Conservation (phyloP, 2,797 vertebrate genomes). For the Tinamus major region DNA sequence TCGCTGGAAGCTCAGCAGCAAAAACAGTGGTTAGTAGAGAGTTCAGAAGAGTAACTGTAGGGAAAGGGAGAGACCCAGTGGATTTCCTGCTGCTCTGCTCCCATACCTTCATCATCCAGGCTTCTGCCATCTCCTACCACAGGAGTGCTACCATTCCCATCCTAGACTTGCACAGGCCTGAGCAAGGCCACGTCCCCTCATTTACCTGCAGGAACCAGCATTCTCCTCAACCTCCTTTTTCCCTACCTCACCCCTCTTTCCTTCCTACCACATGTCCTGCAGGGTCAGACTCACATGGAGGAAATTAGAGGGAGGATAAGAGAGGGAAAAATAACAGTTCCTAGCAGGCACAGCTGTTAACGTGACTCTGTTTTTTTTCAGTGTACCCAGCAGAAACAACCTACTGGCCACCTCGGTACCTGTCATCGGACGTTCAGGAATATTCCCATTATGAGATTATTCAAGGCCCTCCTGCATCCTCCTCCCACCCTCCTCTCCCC, state of each 20-base stretch:
- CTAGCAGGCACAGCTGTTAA: not conserved
- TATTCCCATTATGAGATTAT: slow-evolving; percentile 90
- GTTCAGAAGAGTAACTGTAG: not conserved
- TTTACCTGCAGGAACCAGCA: not conserved
- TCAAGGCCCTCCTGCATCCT: slow-evolving; percentile 79
- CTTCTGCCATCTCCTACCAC: not conserved
- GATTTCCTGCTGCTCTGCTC: not conserved
- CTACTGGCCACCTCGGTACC: slow-evolving; percentile 79
- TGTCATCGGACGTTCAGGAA: slow-evolving; percentile 83
- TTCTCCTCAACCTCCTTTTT: not conserved
- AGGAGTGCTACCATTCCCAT: too few relatives aligned
- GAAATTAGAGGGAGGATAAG: not conserved
- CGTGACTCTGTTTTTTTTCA: slow-evolving; percentile 63
- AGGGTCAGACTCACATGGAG: not conserved
- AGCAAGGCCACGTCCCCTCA: not conserved
- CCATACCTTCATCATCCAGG: not conserved
- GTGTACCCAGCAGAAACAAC: slow-evolving; percentile 75
- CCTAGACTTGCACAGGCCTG: not conserved
- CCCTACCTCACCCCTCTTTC: accelerated
- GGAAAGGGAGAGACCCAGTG: not conserved
- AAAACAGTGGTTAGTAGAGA: not conserved
- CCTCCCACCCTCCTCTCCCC: slow-evolving; percentile 72
- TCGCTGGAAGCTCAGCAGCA: not conserved
- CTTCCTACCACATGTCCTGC: not conserved
- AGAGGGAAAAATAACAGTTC: not conserved